Evolutionary conservation across 2,797 vertebrate species (phyloP), one percentile per base, ranked within the genome.

Genomic region (Acrossocheilus wenchowensis): DNA sequence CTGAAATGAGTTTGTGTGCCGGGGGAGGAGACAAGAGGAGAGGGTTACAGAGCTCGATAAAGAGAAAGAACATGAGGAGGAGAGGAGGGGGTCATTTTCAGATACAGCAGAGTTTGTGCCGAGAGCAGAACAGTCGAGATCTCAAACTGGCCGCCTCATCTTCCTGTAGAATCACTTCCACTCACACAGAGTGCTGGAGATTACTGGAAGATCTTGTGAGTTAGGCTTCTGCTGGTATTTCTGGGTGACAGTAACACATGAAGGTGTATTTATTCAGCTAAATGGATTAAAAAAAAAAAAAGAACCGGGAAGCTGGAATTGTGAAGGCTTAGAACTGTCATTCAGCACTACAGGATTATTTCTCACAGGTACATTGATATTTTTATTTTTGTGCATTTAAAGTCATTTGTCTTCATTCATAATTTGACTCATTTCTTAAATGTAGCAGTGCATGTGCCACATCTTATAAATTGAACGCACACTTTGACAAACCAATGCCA

Each of bases 21-120:
- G 17, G 74, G 88, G 89, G 89, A 87, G 88, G 88, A 88, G 88
- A 86, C 86, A 54, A 74, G 73, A 83, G 77, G 85, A 87, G 74
- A 84, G 54, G 74, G 78, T 85, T 84, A 83, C 69, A 50, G 48
- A 26, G 68, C 45, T 64, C 73, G 86, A 77, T 78, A 39, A 75
- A 74, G 83, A 77, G 87, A 75, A 41, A 21, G 21, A 81, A 74
- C 71, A 41, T 41, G 86, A 60, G 41, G 50, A 52, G 34, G 36
- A 60, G 83, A 41, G 81, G 60, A 48, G 66, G 87, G 62, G 52
- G 17, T 52, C 60, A 64, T 82, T 84, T 79, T 52, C 75, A 77
- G 54, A 84, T n/a, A 86, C 60, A 60, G 69, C 71, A 64, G 43
- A 78, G 75, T 77, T 64, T 82, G 69, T 69, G 82, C 26, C n/a